phyloP scores from a whole-genome alignment of 2,113 vertebrate species.

The Agelaius tricolor region DNA sequence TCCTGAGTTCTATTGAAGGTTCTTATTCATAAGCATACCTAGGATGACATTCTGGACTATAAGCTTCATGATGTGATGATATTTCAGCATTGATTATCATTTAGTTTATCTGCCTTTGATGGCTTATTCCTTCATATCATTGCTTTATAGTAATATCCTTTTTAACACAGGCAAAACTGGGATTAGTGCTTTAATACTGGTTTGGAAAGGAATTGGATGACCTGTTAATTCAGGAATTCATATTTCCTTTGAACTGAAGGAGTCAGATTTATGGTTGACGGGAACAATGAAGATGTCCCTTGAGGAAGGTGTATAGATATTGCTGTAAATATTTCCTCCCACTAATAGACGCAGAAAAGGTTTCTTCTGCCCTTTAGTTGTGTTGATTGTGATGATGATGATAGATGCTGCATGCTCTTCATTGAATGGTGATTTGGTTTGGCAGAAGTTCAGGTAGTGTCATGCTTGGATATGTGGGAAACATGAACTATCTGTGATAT shows the following conservation, averaged over 20 bases:
- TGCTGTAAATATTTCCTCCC: not conserved
- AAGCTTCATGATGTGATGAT: not conserved
- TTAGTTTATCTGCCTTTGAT: not conserved
- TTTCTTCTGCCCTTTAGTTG: not conserved
- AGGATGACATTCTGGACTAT: not conserved
- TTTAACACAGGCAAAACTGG: not conserved
- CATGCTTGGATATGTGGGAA: not conserved
- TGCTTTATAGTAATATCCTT: not conserved
- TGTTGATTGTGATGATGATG: not conserved
- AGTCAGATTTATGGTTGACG: not conserved
- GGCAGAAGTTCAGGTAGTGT: not conserved
- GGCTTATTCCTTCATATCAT: not conserved
- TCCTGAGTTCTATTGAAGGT: not conserved
- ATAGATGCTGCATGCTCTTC: not conserved
- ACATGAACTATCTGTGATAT: not conserved
- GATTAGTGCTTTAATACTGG: not conserved
- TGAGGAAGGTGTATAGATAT: not conserved
- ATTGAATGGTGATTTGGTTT: not conserved
- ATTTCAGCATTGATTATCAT: not conserved
- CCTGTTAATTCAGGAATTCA: not conserved
- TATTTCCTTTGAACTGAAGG: constrained; percentile 5
- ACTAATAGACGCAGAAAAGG: not conserved
- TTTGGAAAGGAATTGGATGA: constrained; percentile 17
- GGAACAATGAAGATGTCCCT: not conserved
- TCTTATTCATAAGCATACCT: not conserved